phyloP scores from a whole-genome alignment of 2,113 vertebrate species.

The Tragelaphus scriptus region DNA sequence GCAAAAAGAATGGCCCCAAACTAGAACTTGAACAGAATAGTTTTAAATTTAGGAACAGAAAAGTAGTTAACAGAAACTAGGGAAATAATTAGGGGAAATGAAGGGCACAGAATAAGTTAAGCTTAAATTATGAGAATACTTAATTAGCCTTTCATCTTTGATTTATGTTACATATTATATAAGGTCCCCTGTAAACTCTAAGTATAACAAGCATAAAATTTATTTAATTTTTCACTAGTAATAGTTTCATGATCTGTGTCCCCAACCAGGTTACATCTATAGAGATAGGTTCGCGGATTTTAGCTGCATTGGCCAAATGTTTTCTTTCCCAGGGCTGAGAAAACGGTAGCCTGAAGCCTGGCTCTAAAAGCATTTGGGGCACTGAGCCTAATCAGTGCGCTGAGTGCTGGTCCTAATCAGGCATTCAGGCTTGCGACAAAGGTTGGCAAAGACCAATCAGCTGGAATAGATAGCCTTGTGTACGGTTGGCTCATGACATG shows the following conservation, averaged over 20 bases:
- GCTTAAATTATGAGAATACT: not conserved
- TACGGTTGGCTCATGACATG: not conserved
- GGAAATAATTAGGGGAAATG: not conserved
- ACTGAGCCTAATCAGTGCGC: not conserved
- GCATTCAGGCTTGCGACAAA: conserved; percentile 26
- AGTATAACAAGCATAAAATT: not conserved
- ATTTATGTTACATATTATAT: not conserved
- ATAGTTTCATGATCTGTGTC: not conserved
- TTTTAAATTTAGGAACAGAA: not conserved
- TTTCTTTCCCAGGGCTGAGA: not conserved
- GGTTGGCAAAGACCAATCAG: not conserved
- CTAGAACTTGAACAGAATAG: not conserved
- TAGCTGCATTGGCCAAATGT: not conserved
- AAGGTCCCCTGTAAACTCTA: not conserved
- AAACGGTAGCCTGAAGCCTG: not conserved
- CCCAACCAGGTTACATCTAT: not conserved
- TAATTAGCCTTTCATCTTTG: not conserved
- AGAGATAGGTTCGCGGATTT: not conserved
- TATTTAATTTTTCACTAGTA: not conserved
- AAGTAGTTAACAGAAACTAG: not conserved
- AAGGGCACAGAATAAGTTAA: not conserved
- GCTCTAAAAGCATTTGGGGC: not conserved
- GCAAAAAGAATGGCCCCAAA: not conserved
- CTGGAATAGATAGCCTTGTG: conserved; percentile 1
- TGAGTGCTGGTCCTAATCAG: conserved; percentile 5